Evolutionary conservation across 2,888 invertebrate species (phyloP).

Genomic region (Stictocephala bisonia): DNA sequence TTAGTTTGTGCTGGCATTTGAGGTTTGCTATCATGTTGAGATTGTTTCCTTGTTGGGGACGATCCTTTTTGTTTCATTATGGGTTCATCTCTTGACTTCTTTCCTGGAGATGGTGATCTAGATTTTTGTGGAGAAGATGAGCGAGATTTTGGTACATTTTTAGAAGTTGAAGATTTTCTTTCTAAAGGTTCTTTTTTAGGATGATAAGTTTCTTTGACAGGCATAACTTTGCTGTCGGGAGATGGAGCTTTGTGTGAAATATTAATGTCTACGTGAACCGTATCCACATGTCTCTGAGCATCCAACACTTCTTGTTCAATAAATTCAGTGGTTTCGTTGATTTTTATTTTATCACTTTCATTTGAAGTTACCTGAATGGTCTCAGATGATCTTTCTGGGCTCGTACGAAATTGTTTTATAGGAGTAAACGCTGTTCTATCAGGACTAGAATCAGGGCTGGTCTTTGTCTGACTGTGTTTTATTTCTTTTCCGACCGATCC

Average conservation of each 20-base stretch:
- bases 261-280: not conserved
- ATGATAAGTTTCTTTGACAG: not conserved
- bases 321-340: not conserved
- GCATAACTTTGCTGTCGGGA: not conserved
- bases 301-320: not conserved
- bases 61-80: too few species aligned
- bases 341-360: not conserved
- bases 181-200: not conserved
- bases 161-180: not conserved
- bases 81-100: not conserved
- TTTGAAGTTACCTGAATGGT: constrained; percentile 17
- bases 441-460: constrained; percentile 58
- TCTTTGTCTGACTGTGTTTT: constrained; percentile 41
- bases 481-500: constrained; percentile 61
- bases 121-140: too few species aligned
- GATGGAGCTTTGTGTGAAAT: not conserved
- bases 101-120: not conserved
- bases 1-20: not conserved
- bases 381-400: constrained; percentile 51
- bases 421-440: constrained; percentile 60
- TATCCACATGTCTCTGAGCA: not conserved
- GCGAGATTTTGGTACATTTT: too few species aligned
- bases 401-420: constrained; percentile 58
- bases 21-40: too few species aligned
- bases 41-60: too few species aligned